A percentile compares a stretch with the other conserved stretches of the same genome.
Evolutionary conservation across 37 sponge, comb jelly and placozoan species (phyloP).

Genomic region (Hexactinellida sp.): DNA sequence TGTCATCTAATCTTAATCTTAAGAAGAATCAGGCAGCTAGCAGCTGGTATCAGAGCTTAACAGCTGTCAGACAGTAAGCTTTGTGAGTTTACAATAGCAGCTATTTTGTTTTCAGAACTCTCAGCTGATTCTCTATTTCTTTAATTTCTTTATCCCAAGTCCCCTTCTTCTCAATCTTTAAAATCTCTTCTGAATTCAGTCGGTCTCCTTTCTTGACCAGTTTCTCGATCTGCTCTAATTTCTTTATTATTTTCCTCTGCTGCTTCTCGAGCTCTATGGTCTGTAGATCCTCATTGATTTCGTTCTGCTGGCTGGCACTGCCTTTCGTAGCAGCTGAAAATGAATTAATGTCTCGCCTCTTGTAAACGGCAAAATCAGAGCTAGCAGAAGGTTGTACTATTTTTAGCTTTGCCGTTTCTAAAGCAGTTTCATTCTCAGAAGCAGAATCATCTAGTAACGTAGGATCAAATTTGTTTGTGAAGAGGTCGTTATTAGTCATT

Average conservation of each 20-base stretch:
- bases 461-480: neutral
- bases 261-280: neutral
- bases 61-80: neutral
- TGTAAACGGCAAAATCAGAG: neutral
- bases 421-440: neutral
- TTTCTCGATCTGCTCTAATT: neutral
- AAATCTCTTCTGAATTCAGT: neutral
- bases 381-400: neutral
- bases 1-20: no score
- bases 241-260: neutral
- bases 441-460: neutral
- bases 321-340: neutral
- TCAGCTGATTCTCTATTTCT: neutral
- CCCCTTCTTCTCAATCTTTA: neutral
- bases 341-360: neutral
- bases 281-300: neutral
- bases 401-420: neutral
- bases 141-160: neutral
- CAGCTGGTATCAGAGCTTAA: no score
- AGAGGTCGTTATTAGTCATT: neutral
- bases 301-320: neutral
- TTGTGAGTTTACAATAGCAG: no score
- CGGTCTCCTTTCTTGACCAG: neutral
- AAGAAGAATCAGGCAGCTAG: no score
- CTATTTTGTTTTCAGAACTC: neutral